Base-by-base conservation (phyloP, 1,140 invertebrate genomes). In the Drosophila sturtevanti region DNA sequence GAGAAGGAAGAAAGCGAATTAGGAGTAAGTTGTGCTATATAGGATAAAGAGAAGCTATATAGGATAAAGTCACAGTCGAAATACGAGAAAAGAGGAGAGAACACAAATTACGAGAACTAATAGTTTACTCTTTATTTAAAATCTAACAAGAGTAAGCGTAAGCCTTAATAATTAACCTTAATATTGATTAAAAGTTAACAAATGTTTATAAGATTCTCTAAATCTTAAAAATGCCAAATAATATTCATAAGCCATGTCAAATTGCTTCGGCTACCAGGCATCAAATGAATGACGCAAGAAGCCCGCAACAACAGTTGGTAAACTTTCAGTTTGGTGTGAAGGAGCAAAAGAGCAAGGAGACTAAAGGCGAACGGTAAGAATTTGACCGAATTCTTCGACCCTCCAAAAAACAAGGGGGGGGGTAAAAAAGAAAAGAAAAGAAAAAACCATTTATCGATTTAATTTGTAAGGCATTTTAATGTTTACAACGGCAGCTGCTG, bases 401-500 rank as follows among this genome's bases (percentile, higher is more conserved):
- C 14, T 14, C 41, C 2, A 10, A 14, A 31, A 31, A 6, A 4
- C 2, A 24, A 24, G 4, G 2, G 4, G 4, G 2, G 4, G 22
- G 4, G 0, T 4, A 24, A 31, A 4, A 31, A 31, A 31, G 7
- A 31, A 4, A 31, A 7, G 7, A 31, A 31, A 31, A 31, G 7
- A 31, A 21, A 11, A 48, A 31, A 55, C 14, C 52, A 55, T 55
- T 59, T 59, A 59, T 59, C 56, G 56, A 59, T 59, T 59, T 34
- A 59, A 59, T 59, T 58, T 58, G 55, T 37, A 31, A 58, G 55
- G 55, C 55, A 37, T 58, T 59, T 59, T 59, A 59, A 59, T 59
- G 56, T 59, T 59, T 59, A 59, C 56, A 59, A 59, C 56, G 56
- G 31, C 16, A 59, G 34, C 56, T n/a, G 56, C 56, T 24, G 51